These are phyloP conservation scores for Xenopus borealis DNA, from an alignment of 2,113 vertebrate species.

Conservation along the genomic window DNA sequence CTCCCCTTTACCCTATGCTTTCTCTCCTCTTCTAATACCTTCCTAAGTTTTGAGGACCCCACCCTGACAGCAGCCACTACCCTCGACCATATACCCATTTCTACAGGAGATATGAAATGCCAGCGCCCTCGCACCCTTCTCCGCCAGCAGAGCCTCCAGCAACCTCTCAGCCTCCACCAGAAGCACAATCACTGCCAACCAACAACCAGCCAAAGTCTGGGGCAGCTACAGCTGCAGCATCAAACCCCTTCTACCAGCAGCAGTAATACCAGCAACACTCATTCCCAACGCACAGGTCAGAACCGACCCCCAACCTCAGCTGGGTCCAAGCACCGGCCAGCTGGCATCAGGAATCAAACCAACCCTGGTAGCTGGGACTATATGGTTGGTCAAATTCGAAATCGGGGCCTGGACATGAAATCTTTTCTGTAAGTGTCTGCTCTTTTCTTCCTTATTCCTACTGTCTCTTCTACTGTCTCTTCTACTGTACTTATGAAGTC, in stretches of 20 bases:
- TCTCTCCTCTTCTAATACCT: conserved; percentile 66
- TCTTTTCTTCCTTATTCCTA: conserved; percentile 39
- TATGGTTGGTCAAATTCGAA: conserved; percentile 95
- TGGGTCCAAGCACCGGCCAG: conserved; percentile 75
- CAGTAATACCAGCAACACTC: conserved; percentile 64
- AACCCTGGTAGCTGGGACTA: conserved; percentile 96
- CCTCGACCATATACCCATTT: conserved; percentile 90
- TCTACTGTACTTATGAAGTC: not conserved
- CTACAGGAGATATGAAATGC: conserved; percentile 74
- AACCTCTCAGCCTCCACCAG: conserved; percentile 85
- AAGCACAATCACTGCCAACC: conserved; percentile 79
- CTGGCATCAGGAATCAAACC: conserved; percentile 73
- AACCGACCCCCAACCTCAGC: conserved; percentile 67
- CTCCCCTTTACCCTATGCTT: conserved; percentile 71
- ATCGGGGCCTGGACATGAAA: conserved; percentile 95
- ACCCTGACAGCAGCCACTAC: conserved; percentile 87
- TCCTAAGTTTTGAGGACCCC: conserved; percentile 86
- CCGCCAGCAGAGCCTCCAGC: conserved; percentile 94
- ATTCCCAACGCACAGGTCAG: conserved; percentile 64
- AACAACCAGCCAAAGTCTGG: conserved; percentile 93
- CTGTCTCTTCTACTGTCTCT: conserved; percentile 14
- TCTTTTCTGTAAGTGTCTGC: conserved; percentile 92
- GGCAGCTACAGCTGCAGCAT: conserved; percentile 80
- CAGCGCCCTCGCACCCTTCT: conserved; percentile 86
- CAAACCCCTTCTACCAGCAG: conserved; percentile 57